Percentiles rank a stretch among this genome's conserved stretches.
phyloP scores from a whole-genome alignment of 2,113 vertebrate genomes.

The Eubucco bourcierii region DNA sequence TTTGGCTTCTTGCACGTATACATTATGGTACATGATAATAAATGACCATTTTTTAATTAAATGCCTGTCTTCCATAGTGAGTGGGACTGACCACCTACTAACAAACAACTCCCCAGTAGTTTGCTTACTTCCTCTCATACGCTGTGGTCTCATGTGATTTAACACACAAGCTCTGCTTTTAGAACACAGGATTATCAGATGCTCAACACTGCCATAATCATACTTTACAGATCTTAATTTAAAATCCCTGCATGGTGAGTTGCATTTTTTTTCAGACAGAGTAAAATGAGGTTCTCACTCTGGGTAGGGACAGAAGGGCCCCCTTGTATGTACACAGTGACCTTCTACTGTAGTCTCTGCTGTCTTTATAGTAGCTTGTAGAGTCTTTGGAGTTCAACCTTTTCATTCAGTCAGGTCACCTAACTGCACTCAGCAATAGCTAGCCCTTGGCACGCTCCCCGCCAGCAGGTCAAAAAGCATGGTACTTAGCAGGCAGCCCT shows the following conservation, averaged over 20 bases:
- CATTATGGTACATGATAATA: not conserved
- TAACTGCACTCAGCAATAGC: not conserved
- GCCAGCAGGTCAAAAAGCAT: not conserved
- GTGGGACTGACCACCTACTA: not conserved
- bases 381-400: not conserved
- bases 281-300: not conserved
- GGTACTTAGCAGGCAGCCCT: not conserved
- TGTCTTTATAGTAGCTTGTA: not conserved
- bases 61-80: not conserved
- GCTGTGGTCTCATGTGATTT: not conserved
- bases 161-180: not conserved
- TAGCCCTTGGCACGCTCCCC: not conserved
- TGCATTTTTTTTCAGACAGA: not conserved
- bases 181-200: not conserved
- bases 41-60: not conserved
- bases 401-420: not conserved
- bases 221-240: not conserved
- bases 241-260: not conserved
- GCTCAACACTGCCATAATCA: not conserved
- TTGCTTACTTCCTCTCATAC: not conserved
- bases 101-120: not conserved
- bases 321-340: not conserved
- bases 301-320: not conserved
- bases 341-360: not conserved
- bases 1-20: not conserved